A percentile compares a stretch with the other conserved stretches of the same genome.
Evolutionary conservation across 2,113 vertebrate genomes (phyloP).

Genomic region (Sinocyclocheilus anshuiensis): DNA sequence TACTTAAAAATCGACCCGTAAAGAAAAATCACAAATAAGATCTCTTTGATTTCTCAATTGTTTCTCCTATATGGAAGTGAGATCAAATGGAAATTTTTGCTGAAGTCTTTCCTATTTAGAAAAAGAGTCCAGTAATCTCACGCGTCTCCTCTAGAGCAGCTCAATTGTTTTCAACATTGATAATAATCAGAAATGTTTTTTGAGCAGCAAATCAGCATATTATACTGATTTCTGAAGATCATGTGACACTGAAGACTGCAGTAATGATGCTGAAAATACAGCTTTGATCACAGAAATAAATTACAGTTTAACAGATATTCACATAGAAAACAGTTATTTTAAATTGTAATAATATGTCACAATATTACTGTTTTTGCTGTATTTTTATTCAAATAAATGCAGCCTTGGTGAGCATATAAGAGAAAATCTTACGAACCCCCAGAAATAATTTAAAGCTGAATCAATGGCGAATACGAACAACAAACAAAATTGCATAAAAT

Average conservation of each 20-base stretch:
- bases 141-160: background rate
- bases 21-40: too few species aligned
- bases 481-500: too few species aligned
- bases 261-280: background rate
- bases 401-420: too few species aligned
- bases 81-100: background rate
- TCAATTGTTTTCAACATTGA: background rate
- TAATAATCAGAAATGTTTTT: background rate
- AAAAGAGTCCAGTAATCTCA: background rate
- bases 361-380: too few species aligned
- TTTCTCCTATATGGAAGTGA: background rate
- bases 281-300: too few species aligned
- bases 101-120: background rate
- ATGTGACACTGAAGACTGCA: background rate
- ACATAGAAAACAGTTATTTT: too few species aligned
- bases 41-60: background rate
- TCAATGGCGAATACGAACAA: too few species aligned
- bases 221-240: background rate
- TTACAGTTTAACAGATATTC: too few species aligned
- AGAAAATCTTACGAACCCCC: too few species aligned
- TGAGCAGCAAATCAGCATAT: background rate
- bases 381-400: too few species aligned
- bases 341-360: too few species aligned
- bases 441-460: too few species aligned
- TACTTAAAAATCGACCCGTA: background rate